A percentile compares a stretch with the other conserved stretches of the same genome.
These are phyloP conservation scores for Euwallacea fornicatus DNA, from an alignment of 1,140 invertebrate genomes.

Conservation along the genomic window DNA sequence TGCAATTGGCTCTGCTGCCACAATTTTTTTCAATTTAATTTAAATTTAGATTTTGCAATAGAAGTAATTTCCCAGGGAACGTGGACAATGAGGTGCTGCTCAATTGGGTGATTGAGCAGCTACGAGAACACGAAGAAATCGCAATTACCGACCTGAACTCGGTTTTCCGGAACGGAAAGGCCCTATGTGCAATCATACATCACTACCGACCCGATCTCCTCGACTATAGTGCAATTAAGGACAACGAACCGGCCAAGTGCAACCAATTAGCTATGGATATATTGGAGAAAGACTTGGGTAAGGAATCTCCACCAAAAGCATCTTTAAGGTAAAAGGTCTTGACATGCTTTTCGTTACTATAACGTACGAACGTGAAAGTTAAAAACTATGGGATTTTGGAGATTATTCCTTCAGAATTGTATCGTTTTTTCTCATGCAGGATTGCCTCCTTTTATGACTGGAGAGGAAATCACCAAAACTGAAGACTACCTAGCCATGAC, in stretches of 20 bases:
- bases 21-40: no score
- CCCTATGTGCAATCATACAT: slow-evolving; percentile 80
- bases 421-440: slow-evolving; percentile 49
- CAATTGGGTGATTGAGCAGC: slow-evolving; percentile 75
- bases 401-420: background rate
- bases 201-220: slow-evolving; percentile 88
- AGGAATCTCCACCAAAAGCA: background rate
- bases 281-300: slow-evolving; percentile 68
- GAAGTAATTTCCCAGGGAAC: slow-evolving; percentile 45
- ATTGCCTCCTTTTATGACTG: slow-evolving; percentile 79
- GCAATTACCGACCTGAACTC: slow-evolving; percentile 68
- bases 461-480: slow-evolving; percentile 74
- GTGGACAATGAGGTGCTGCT: slow-evolving; percentile 74
- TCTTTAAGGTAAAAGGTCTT: background rate
- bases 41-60: background rate
- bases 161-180: slow-evolving; percentile 76
- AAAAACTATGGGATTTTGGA: no score
- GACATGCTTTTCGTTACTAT: background rate
- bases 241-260: slow-evolving; percentile 63
- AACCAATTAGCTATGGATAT: slow-evolving; percentile 83
- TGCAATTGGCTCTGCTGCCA: no score
- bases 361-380: no score
- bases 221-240: slow-evolving; percentile 68
- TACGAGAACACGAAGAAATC: slow-evolving; percentile 67
- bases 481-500: slow-evolving; percentile 78